A percentile compares a stretch with the other conserved stretches of the same genome.
These are phyloP conservation scores for Drosophila algonquin DNA, from an alignment of 2,888 invertebrate genomes.

Conservation along the genomic window DNA sequence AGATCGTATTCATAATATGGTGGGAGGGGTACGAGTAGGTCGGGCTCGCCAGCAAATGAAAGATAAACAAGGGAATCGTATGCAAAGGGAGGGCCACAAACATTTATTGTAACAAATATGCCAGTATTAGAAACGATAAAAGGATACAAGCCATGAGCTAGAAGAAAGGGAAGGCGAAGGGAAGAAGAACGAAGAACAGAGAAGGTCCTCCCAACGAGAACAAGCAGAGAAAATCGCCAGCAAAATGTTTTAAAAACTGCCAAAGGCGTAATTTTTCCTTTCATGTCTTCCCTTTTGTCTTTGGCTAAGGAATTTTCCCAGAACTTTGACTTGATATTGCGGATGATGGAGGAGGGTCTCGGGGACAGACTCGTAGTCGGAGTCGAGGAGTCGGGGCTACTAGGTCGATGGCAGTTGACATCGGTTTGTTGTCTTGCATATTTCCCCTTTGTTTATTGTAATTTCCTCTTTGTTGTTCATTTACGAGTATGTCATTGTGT, in stretches of 20 bases:
- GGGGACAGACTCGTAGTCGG: conserved; percentile 3
- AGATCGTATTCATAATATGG: conserved; percentile 67
- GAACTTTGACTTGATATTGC: conserved; percentile 29
- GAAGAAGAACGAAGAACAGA: background rate
- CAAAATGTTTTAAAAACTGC: conserved; percentile 67
- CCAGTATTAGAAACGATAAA: conserved; percentile 70
- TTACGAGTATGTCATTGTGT: conserved; percentile 30
- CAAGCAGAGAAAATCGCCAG: conserved; percentile 55
- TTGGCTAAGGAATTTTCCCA: conserved; percentile 43
- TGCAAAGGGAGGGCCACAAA: conserved; percentile 58
- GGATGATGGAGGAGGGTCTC: conserved; percentile 12
- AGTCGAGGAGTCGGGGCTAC: conserved; percentile 22
- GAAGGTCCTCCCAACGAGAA: conserved; percentile 12
- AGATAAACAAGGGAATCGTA: conserved; percentile 65
- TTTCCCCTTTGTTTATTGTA: conserved; percentile 26
- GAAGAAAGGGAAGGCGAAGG: conserved; percentile 3
- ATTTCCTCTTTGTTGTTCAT: conserved; percentile 40
- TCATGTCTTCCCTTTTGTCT: conserved; percentile 41
- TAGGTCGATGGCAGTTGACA: conserved; percentile 60
- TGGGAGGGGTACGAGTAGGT: conserved; percentile 6
- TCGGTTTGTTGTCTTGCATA: conserved; percentile 50
- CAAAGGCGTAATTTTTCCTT: conserved; percentile 64
- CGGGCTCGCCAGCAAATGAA: conserved; percentile 39
- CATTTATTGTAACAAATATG: conserved; percentile 71
- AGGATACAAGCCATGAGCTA: conserved; percentile 44